Percentiles rank a stretch among this genome's conserved stretches.
Conservation (phyloP, 2,888 invertebrate species). For the Euspilapteryx auroguttella region DNA sequence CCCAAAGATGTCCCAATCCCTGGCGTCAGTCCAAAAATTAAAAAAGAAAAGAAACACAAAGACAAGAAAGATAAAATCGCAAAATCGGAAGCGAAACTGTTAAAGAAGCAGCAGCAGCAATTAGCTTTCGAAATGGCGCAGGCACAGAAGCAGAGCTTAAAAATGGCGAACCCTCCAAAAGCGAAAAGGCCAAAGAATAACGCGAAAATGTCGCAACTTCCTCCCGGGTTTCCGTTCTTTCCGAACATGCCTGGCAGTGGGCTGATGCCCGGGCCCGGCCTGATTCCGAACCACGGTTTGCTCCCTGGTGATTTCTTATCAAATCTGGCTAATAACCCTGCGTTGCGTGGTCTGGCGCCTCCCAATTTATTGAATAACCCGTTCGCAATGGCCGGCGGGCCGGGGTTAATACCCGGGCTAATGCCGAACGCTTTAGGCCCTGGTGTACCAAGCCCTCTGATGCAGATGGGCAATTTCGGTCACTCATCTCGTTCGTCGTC, state of each 20-base stretch:
- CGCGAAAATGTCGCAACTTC: conserved; percentile 35
- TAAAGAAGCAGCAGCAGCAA: conserved; percentile 49
- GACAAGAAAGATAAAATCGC: conserved; percentile 50
- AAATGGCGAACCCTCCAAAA: conserved; percentile 28
- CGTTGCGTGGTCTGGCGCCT: conserved; percentile 34
- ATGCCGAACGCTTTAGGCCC: conserved; percentile 28
- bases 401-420: conserved; percentile 65
- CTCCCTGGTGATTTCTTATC: conserved; percentile 50
- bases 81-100: conserved; percentile 43
- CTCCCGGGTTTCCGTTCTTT: conserved; percentile 49
- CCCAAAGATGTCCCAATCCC: conserved; percentile 55
- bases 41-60: conserved; percentile 61
- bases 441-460: conserved; percentile 52
- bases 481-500: conserved; percentile 62
- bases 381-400: conserved; percentile 56
- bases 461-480: conserved; percentile 53
- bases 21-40: conserved; percentile 59
- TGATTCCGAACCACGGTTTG: conserved; percentile 46
- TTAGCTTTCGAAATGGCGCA: conserved; percentile 40
- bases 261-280: conserved; percentile 55
- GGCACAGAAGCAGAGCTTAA: conserved; percentile 35
- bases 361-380: conserved; percentile 51
- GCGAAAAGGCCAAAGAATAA: conserved; percentile 41
- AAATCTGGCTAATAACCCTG: conserved; percentile 44
- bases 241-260: conserved; percentile 49